Evolutionary conservation across 1,140 invertebrate genomes (phyloP), one percentile per base, ranked within the genome.

Genomic region (Elymnias hypermnestra): DNA sequence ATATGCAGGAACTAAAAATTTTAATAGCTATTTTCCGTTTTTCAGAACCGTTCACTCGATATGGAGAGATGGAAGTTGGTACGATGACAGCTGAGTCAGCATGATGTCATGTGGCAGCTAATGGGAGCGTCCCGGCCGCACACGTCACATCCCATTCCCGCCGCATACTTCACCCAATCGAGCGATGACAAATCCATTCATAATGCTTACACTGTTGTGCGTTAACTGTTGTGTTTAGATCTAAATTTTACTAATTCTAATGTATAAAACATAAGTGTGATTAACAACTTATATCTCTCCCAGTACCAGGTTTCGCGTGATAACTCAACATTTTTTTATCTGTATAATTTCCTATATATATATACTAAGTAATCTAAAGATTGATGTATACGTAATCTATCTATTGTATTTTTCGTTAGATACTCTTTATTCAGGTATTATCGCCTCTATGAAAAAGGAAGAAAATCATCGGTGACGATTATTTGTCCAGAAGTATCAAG

Each of bases 171-270:
- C 67, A 61, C 44, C 68, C 65, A 83, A 83, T 83, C 73, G 71
- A 79, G 76, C 73, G 74, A 75, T 83, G 79, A 83, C 79, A 76
- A 75, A 70, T 68, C 61, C 76, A 77, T 81, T 83, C 74, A 75
- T 75, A 66, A 63, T 26, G 37, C 37, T 37, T 64, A 53, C 54
- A 62, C 63, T 65, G 66, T 69, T 71, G 63, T 64, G 51, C 26
- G 55, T 63, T 58, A n/a, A 58, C 60, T 54, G 51, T 58, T 63
- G 49, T 64, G 63, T 66, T 68, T 57, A 59, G 57, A 46, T 41
- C 44, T 57, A 55, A 46, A 60, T 68, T 64, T 53, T 55, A 61
- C 41, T 37, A 33, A 19, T 46, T 28, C n/a, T 15, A 33, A 15
- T 17, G 31, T 15, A 10, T 17, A 15, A 17, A 33, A 33, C 15